Conservation (phyloP, 2,797 vertebrate genomes). For the Cirrhinus molitorella region DNA sequence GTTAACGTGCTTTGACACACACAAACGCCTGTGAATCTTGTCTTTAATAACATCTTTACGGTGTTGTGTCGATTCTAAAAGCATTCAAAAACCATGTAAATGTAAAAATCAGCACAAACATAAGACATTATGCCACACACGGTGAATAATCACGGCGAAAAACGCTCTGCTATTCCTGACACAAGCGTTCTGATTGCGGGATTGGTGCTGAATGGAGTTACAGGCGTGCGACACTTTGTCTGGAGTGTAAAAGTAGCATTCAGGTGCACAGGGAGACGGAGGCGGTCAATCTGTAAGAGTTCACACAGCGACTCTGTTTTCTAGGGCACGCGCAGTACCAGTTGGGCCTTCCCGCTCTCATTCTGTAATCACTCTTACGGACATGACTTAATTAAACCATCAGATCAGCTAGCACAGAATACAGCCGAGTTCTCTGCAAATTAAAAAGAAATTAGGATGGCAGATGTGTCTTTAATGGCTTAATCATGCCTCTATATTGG, state of each 20-base stretch:
- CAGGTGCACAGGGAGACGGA: constrained; percentile 9
- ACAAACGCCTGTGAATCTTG: constrained; percentile 1
- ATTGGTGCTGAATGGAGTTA: constrained; percentile 25
- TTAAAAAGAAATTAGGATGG: constrained; percentile 80
- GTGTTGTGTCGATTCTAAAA: constrained; percentile 6
- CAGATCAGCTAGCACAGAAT: constrained; percentile 70
- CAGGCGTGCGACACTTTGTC: constrained; percentile 26
- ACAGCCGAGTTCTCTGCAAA: constrained; percentile 72
- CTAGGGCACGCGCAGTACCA: constrained; percentile 55
- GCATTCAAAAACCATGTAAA: constrained; percentile 6
- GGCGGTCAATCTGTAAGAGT: constrained; percentile 9
- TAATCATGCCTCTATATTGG: constrained; percentile 76
- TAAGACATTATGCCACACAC: constrained; percentile 2
- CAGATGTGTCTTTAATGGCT: constrained; percentile 82
- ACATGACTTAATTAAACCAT: constrained; percentile 78
- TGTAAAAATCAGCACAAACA: constrained; percentile 31
- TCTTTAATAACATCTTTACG: not conserved
- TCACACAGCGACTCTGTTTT: constrained; percentile 52
- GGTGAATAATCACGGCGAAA: constrained; percentile 31
- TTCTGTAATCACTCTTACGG: constrained; percentile 71
- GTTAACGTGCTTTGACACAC: not conserved
- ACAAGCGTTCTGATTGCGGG: constrained; percentile 39
- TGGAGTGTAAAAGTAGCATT: constrained; percentile 24
- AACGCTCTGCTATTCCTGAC: not conserved
- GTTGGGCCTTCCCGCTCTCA: constrained; percentile 50